These are phyloP conservation scores for Scaptomyza flava DNA, from an alignment of 2,888 invertebrate species.

Conservation along the genomic window DNA sequence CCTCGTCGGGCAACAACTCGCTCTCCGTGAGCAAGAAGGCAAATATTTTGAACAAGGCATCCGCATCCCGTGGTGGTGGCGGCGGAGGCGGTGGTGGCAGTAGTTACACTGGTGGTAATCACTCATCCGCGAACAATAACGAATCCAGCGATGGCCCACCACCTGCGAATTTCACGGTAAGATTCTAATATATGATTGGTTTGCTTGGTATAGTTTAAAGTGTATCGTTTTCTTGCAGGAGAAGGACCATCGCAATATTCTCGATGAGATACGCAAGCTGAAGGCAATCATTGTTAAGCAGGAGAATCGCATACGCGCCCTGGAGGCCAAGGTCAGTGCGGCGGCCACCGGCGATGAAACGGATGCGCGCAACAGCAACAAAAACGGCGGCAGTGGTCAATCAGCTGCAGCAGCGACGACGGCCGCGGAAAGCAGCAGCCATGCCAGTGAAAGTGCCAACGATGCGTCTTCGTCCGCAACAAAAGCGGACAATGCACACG, in stretches of 20 bases:
- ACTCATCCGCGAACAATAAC: conserved; percentile 75
- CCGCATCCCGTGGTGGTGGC: conserved; percentile 84
- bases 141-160: conserved; percentile 63
- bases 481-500: conserved; percentile 48
- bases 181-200: conserved; percentile 35
- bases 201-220: not conserved
- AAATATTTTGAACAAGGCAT: conserved; percentile 91
- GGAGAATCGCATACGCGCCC: conserved; percentile 88
- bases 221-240: conserved; percentile 72
- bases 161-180: conserved; percentile 83
- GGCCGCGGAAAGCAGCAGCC: conserved; percentile 60
- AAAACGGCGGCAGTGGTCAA: conserved; percentile 60
- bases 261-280: conserved; percentile 95
- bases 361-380: conserved; percentile 69
- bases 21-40: conserved; percentile 91
- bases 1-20: conserved; percentile 85
- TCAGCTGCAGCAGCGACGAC: conserved; percentile 17
- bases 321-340: conserved; percentile 82
- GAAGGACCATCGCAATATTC: conserved; percentile 90
- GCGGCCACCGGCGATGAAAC: conserved; percentile 80
- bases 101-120: conserved; percentile 55
- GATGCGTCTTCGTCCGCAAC: conserved; percentile 60
- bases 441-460: conserved; percentile 75
- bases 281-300: conserved; percentile 98
- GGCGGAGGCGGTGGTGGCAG: conserved; percentile 75